These are phyloP conservation scores for Lasioglossum oenotherae DNA, from an alignment of 2,888 invertebrate genomes.

Conservation along the genomic window DNA sequence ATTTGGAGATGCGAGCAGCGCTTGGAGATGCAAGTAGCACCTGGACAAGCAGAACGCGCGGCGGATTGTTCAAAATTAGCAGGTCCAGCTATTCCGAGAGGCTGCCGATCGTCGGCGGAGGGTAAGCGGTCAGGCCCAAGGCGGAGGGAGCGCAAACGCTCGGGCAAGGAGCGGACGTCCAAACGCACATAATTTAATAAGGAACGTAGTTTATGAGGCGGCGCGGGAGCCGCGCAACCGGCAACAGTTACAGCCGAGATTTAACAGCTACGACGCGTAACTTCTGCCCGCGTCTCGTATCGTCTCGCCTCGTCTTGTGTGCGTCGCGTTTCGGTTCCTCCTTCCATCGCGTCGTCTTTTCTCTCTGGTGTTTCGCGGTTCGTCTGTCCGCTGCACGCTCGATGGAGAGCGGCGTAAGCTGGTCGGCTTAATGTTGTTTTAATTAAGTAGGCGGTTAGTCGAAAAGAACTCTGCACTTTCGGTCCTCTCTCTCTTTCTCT, in stretches of 20 bases:
- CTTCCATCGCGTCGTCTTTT: constrained; percentile 27
- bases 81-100: constrained; percentile 10
- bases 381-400: constrained; percentile 65
- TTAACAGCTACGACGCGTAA: constrained; percentile 62
- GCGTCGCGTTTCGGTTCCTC: constrained; percentile 25
- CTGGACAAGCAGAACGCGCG: background rate
- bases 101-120: background rate
- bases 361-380: constrained; percentile 62
- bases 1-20: background rate
- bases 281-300: constrained; percentile 10
- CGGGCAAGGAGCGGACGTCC: constrained; percentile 43
- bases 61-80: background rate
- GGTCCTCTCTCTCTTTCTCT: background rate
- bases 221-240: constrained; percentile 39
- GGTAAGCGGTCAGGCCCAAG: constrained; percentile 22
- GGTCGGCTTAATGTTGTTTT: constrained; percentile 81
- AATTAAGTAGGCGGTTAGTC: constrained; percentile 83
- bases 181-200: constrained; percentile 75
- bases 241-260: constrained; percentile 64
- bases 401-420: constrained; percentile 63
- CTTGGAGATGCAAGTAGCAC: background rate
- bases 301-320: background rate
- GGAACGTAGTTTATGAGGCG: constrained; percentile 73
- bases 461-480: constrained; percentile 74
- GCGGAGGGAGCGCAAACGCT: background rate